Conservation (phyloP, 2,888 invertebrate species). For the Pegoplata infirma region DNA sequence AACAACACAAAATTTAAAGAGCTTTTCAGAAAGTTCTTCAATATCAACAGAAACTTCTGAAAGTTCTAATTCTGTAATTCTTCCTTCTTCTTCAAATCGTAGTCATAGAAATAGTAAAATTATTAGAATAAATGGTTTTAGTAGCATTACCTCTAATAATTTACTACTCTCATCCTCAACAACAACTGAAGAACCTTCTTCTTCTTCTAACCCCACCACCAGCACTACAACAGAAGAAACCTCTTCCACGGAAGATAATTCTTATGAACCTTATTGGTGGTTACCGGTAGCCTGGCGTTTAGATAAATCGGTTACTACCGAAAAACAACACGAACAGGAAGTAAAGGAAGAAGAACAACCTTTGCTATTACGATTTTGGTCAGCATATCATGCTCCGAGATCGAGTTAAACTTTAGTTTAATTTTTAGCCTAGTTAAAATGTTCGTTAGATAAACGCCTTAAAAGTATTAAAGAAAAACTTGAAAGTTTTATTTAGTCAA, state of each 20-base stretch:
- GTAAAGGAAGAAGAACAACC: conserved; percentile 67
- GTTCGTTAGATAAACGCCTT: conserved; percentile 50
- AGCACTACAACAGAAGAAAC: conserved; percentile 41
- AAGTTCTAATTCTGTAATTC: neutral
- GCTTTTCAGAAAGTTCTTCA: too few species aligned
- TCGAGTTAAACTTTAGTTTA: conserved; percentile 61
- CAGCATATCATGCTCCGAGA: conserved; percentile 67
- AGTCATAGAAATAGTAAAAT: conserved; percentile 74
- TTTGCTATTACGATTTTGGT: conserved; percentile 74
- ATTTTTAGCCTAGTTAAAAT: conserved; percentile 33
- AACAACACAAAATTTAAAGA: too few species aligned
- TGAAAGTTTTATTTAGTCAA: conserved; percentile 44
- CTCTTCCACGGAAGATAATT: conserved; percentile 45
- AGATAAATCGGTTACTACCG: conserved; percentile 60
- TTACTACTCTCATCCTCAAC: conserved; percentile 40
- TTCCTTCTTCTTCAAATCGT: conserved; percentile 58
- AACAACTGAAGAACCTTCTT: conserved; percentile 57
- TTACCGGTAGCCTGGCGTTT: conserved; percentile 74
- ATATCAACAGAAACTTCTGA: neutral
- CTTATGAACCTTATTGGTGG: conserved; percentile 75
- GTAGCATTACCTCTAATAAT: conserved; percentile 44
- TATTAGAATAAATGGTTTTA: conserved; percentile 66
- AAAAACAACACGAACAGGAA: conserved; percentile 16
- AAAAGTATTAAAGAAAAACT: conserved; percentile 55
- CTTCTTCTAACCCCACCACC: conserved; percentile 23